Base-by-base conservation (phyloP, 2,888 invertebrate species). In the Apomyelois bistriatella region DNA sequence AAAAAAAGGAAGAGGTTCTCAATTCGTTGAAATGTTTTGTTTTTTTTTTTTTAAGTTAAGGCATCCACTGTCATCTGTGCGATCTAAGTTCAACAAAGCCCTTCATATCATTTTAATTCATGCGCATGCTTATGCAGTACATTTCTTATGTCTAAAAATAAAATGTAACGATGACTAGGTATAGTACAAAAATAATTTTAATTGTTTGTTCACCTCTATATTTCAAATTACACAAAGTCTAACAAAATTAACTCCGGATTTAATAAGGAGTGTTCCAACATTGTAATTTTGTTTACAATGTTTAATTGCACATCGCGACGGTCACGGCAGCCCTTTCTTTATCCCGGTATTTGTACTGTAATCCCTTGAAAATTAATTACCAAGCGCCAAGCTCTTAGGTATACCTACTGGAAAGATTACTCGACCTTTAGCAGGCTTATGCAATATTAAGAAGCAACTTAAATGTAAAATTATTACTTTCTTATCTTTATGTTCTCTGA, bases 281-380 rank as follows among this genome's bases (percentile, higher is more conserved):
- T 69, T 72, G 68, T 72, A 72, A 71, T 67, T 73, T 61, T 64
- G 66, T 72, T 70, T 67, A 68, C 74, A 71, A 69, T 77, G 76
- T 78, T 75, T 79, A 78, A 77, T 76, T 79, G 71, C 66, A 73
- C 69, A 66, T 69, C 64, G 74, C 66, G 69, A 70, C 70, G 75
- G 76, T 70, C 76, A 73, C 57, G 51, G 61, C 53, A 69, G 69
- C 71, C 72, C 78, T 74, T 79, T 72, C 78, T 75, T 81, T 78
- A 79, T 75, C 80, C 82, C 61, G 70, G 80, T 79, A 79, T 85
- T 83, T 85, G 80, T 81, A 72, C 73, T 64, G 77, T 87, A 86
- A 89, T 86, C 86, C 82, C 79, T 77, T 74, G 73, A 79, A 87
- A 88, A 89, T 88, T 88, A 86, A 87, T 87, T 86, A 85, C 74